These are phyloP conservation scores for Atherinosoma microstoma DNA, from an alignment of 2,797 vertebrate genomes.

Conservation along the genomic window DNA sequence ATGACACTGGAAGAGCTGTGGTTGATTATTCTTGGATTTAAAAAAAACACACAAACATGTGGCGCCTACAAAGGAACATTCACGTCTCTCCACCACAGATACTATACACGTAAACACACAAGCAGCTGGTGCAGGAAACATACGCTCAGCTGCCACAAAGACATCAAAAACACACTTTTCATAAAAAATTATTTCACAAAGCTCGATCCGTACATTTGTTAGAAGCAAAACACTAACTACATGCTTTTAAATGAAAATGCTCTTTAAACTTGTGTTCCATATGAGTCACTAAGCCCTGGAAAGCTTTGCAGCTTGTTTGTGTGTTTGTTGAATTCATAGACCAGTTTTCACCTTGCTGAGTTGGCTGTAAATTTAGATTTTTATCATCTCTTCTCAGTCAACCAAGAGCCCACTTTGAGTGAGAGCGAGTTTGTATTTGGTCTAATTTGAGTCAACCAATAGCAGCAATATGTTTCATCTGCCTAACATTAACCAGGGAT, in stretches of 20 bases:
- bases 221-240: conserved; percentile 11
- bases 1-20: conserved; percentile 57
- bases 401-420: conserved; percentile 35
- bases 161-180: background rate
- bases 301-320: conserved; percentile 13
- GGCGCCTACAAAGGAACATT: conserved; percentile 29
- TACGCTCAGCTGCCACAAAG: conserved; percentile 43
- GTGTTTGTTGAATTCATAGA: conserved; percentile 36
- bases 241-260: conserved; percentile 41
- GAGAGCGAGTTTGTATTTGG: conserved; percentile 44
- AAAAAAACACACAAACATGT: conserved; percentile 42
- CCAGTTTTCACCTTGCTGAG: conserved; percentile 25
- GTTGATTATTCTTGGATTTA: conserved; percentile 62
- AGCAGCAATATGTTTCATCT: conserved; percentile 55
- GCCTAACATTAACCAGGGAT: conserved; percentile 55
- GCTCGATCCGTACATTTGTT: background rate
- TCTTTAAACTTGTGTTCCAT: background rate
- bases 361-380: conserved; percentile 49
- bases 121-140: conserved; percentile 28
- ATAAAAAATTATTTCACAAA: conserved; percentile 13
- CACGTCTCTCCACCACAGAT: conserved; percentile 16
- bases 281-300: conserved; percentile 24
- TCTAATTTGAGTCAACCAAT: conserved; percentile 41
- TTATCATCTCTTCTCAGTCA: conserved; percentile 26
- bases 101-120: conserved; percentile 23